phyloP scores from a whole-genome alignment of 2,797 vertebrate genomes.

The Trachurus trachurus region DNA sequence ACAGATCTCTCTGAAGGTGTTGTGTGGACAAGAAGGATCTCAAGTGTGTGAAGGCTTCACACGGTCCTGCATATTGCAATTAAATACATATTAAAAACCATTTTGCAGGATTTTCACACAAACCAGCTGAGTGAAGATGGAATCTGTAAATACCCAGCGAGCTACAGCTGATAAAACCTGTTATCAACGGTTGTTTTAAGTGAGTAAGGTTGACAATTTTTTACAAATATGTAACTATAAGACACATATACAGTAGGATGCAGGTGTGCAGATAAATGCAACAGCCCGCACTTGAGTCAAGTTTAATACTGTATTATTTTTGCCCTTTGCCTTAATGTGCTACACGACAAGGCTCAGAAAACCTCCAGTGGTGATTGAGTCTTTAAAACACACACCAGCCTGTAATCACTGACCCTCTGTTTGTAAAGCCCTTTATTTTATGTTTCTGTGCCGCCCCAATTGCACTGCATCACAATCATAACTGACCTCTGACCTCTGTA shows the following conservation, averaged over 20 bases:
- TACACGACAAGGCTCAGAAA: constrained; percentile 17
- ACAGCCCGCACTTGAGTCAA: not conserved
- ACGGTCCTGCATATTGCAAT: not conserved
- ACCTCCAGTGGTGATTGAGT: constrained; percentile 2
- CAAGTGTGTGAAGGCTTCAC: not conserved
- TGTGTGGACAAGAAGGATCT: not conserved
- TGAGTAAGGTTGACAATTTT: not conserved
- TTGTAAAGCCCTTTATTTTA: constrained; percentile 19
- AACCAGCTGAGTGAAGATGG: not conserved
- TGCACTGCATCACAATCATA: constrained; percentile 12
- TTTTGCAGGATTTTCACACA: not conserved
- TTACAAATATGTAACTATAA: not conserved
- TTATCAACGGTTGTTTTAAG: not conserved
- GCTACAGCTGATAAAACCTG: constrained; percentile 1
- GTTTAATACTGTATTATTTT: constrained; percentile 5
- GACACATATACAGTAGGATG: too few relatives aligned
- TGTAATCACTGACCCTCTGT: constrained; percentile 28
- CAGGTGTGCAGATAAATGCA: not conserved
- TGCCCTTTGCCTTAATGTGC: not conserved
- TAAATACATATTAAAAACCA: not conserved
- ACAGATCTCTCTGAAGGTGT: not conserved
- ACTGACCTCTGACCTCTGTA: constrained; percentile 32
- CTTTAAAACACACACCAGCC: constrained; percentile 4
- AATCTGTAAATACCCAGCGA: not conserved
- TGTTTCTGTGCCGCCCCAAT: constrained; percentile 23